phyloP scores from a whole-genome alignment of 2,888 invertebrate genomes.

The Cetonia aurata region DNA sequence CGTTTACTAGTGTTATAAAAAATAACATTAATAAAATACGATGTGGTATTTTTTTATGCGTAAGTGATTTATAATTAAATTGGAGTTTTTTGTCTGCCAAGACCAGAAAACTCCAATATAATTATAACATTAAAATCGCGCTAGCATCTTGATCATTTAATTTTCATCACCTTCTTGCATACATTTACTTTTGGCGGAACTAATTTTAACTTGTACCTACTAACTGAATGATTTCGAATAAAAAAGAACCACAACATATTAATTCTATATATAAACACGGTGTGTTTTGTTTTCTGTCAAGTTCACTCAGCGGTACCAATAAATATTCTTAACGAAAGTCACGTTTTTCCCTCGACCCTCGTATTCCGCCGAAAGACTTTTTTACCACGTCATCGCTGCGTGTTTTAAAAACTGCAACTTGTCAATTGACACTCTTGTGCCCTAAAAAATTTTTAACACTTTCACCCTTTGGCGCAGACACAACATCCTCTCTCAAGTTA shows the following conservation, averaged over 20 bases:
- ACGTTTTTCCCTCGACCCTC: slow-evolving; percentile 28
- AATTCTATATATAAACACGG: slow-evolving; percentile 39
- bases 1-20: too few species aligned
- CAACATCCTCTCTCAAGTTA: slow-evolving; percentile 57
- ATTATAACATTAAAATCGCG: too few species aligned
- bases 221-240: slow-evolving; percentile 2
- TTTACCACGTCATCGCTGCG: slow-evolving; percentile 34
- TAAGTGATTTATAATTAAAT: too few species aligned
- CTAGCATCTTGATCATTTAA: too few species aligned
- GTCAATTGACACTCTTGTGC: slow-evolving; percentile 58
- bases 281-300: slow-evolving; percentile 42
- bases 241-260: slow-evolving; percentile 27
- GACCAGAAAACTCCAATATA: too few species aligned
- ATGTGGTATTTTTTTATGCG: too few species aligned
- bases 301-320: slow-evolving; percentile 41
- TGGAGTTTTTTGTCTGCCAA: too few species aligned
- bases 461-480: slow-evolving; percentile 60
- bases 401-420: slow-evolving; percentile 52
- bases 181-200: too few species aligned
- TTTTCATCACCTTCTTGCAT: too few species aligned
- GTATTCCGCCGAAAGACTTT: slow-evolving; percentile 33
- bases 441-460: slow-evolving; percentile 55
- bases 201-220: not conserved
- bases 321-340: slow-evolving; percentile 44
- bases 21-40: too few species aligned